A percentile compares a stretch with the other conserved stretches of the same genome.
Conservation (phyloP, 2,797 vertebrate genomes). For the Rhynchonycteris naso region DNA sequence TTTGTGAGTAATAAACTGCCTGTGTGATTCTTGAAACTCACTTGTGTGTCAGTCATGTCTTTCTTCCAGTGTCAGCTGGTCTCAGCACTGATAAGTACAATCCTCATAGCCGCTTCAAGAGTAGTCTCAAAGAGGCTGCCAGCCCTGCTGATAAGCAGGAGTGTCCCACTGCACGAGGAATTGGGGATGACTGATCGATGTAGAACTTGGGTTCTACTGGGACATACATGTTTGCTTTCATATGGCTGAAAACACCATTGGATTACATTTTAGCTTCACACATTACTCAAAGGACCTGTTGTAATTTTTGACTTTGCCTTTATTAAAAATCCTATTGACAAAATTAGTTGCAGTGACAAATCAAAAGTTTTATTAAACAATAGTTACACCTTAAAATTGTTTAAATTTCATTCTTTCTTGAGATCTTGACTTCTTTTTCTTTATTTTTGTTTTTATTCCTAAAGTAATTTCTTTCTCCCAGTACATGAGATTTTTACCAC, state of each 20-base stretch:
- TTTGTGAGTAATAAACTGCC: too few species aligned
- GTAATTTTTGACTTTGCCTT: not conserved
- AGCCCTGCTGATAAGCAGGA: too few species aligned
- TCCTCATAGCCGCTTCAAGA: too few species aligned
- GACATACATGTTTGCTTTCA: not conserved
- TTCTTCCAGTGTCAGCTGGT: too few species aligned
- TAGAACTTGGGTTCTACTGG: too few species aligned
- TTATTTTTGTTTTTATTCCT: slow-evolving; percentile 5
- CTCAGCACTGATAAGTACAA: too few species aligned
- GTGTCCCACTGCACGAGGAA: too few species aligned
- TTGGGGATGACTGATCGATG: too few species aligned
- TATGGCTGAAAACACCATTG: not conserved
- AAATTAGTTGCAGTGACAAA: not conserved
- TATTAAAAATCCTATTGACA: not conserved
- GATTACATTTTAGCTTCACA: not conserved
- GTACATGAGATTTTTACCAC: not conserved
- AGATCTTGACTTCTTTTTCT: not conserved
- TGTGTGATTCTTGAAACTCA: too few species aligned
- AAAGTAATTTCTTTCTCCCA: not conserved
- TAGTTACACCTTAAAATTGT: not conserved
- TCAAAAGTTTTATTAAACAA: not conserved
- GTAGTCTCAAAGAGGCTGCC: too few species aligned
- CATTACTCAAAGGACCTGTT: not conserved
- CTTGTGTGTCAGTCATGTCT: too few species aligned
- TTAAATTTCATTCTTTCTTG: not conserved